Conservation (phyloP, 2,888 invertebrate genomes). For the Ecliptopera silaceata region DNA sequence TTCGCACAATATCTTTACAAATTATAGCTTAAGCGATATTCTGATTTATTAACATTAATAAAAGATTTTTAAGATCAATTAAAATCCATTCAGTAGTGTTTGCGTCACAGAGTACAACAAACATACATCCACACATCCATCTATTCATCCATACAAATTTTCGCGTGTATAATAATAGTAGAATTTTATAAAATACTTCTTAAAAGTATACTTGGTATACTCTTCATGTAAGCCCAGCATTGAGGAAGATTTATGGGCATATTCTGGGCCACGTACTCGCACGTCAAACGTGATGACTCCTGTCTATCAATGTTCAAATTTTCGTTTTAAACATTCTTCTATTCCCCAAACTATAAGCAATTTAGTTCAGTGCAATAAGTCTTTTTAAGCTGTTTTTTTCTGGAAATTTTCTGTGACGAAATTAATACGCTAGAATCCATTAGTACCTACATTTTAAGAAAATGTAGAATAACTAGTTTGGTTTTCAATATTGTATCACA, state of each 20-base stretch:
- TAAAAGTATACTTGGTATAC: not conserved
- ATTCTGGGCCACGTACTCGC: conserved; percentile 59
- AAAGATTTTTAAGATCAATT: no score
- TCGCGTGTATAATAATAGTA: no score
- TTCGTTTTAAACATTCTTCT: conserved; percentile 49
- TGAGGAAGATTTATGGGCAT: conserved; percentile 70
- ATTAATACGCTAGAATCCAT: not conserved
- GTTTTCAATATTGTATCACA: not conserved
- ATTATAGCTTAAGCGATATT: no score
- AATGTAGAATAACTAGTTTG: not conserved
- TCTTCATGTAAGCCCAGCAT: conserved; percentile 54
- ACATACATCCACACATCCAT: no score
- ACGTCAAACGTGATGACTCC: conserved; percentile 68
- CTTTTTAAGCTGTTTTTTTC: not conserved
- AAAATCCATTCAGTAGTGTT: no score
- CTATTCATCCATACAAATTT: no score
- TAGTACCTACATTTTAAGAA: not conserved
- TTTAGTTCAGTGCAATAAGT: not conserved
- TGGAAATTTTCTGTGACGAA: not conserved
- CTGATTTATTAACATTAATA: no score
- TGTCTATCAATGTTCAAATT: conserved; percentile 73
- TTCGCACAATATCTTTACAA: no score
- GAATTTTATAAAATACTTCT: not conserved
- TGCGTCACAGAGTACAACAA: no score
- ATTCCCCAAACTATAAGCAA: conserved; percentile 19